phyloP scores from a whole-genome alignment of 2,797 vertebrate genomes.

The Capromys pilorides region DNA sequence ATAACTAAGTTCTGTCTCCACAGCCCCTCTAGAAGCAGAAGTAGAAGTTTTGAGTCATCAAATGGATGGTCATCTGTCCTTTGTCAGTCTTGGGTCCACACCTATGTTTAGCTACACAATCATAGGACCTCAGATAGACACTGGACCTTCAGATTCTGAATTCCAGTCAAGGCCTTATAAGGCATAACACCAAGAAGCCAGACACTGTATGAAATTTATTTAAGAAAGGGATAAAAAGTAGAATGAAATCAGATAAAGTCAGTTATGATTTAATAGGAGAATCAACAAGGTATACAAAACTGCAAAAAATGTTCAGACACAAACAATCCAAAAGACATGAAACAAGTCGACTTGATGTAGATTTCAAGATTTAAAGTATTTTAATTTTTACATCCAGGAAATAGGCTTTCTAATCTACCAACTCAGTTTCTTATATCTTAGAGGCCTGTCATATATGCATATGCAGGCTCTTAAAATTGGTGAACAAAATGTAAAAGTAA shows the following conservation, averaged over 20 bases:
- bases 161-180: not conserved
- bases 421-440: not conserved
- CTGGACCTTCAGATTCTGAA: not conserved
- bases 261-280: not conserved
- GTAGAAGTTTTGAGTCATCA: not conserved
- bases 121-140: not conserved
- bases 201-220: not conserved
- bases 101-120: not conserved
- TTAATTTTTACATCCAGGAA: slow-evolving; percentile 44
- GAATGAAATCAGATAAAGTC: not conserved
- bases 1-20: not conserved
- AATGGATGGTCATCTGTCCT: not conserved
- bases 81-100: not conserved
- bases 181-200: not conserved
- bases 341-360: not conserved
- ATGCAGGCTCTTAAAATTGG: not conserved
- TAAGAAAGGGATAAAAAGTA: not conserved
- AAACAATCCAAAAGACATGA: not conserved
- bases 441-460: not conserved
- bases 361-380: slow-evolving; percentile 19
- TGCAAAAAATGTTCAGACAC: not conserved
- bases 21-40: not conserved
- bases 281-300: not conserved
- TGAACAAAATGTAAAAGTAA: not conserved
- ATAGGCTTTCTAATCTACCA: not conserved